Evolutionary conservation across 2,888 invertebrate species (phyloP).

Genomic region (Thereva unica): DNA sequence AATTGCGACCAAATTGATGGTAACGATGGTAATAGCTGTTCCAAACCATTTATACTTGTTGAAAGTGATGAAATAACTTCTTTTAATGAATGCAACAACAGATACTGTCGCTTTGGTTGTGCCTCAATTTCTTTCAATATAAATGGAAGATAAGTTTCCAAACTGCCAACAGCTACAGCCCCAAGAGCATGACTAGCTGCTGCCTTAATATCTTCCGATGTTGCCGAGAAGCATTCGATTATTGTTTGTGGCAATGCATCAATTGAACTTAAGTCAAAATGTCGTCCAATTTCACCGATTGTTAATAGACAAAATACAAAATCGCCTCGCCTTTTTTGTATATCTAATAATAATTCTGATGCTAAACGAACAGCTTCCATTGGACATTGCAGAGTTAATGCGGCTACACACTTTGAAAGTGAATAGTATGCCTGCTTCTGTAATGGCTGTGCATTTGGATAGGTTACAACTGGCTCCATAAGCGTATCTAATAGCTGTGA

Average conservation of each 20-base stretch:
- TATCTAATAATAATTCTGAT: slow-evolving; percentile 71
- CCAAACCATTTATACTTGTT: slow-evolving; percentile 72
- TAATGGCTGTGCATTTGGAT: slow-evolving; percentile 59
- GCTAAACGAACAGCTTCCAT: slow-evolving; percentile 71
- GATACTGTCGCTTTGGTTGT: slow-evolving; percentile 93
- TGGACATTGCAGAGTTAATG: slow-evolving; percentile 81
- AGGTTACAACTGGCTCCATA: slow-evolving; percentile 69
- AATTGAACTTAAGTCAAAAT: slow-evolving; percentile 81
- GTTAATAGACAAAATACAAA: slow-evolving; percentile 91
- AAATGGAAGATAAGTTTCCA: slow-evolving; percentile 91
- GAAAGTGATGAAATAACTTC: slow-evolving; percentile 92
- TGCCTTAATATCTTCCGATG: slow-evolving; percentile 95
- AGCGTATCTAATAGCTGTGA: slow-evolving; percentile 78
- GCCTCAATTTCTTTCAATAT: slow-evolving; percentile 91
- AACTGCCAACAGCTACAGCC: slow-evolving; percentile 93
- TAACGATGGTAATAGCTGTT: slow-evolving; percentile 77
- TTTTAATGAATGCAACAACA: slow-evolving; percentile 94
- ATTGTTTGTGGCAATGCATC: slow-evolving; percentile 76
- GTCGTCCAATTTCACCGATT: slow-evolving; percentile 95
- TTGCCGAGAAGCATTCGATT: slow-evolving; percentile 84
- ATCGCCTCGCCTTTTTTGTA: slow-evolving; percentile 72
- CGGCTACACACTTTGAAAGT: slow-evolving; percentile 94
- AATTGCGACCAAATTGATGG: slow-evolving; percentile 91
- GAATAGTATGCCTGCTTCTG: slow-evolving; percentile 87
- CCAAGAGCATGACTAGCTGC: slow-evolving; percentile 97